Evolutionary conservation across 2,113 vertebrate species (phyloP).

Genomic region (Sciurus niger): DNA sequence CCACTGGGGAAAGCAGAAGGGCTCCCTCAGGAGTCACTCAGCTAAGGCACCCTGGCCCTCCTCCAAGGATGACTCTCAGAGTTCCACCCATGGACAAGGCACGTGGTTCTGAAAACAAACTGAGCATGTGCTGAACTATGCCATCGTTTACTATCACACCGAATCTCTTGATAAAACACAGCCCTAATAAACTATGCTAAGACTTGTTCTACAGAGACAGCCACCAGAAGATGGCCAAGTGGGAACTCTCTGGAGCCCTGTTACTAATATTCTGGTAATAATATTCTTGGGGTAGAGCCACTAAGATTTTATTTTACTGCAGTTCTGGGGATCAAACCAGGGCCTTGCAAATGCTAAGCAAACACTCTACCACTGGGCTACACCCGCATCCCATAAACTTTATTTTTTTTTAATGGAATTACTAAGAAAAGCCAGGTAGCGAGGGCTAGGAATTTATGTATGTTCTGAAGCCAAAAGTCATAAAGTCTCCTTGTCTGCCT

Average conservation of each 20-base stretch:
- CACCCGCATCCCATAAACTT: background rate
- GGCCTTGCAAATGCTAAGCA: background rate
- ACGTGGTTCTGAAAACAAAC: fast-evolving
- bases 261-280: background rate
- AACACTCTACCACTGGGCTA: background rate
- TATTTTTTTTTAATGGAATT: background rate
- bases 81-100: background rate
- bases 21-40: background rate
- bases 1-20: fast-evolving
- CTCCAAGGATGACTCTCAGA: background rate
- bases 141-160: background rate
- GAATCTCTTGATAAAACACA: background rate
- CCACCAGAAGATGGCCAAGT: background rate
- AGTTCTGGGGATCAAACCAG: background rate
- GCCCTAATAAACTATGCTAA: background rate
- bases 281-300: fast-evolving
- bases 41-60: background rate
- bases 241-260: background rate
- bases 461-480: background rate
- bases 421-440: background rate
- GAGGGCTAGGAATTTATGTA: background rate
- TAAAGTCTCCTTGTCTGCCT: background rate
- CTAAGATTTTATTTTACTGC: background rate
- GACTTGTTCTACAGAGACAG: background rate
- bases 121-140: background rate